phyloP scores from a whole-genome alignment of 2,888 invertebrate species.

The Microctonus hyperodae region DNA sequence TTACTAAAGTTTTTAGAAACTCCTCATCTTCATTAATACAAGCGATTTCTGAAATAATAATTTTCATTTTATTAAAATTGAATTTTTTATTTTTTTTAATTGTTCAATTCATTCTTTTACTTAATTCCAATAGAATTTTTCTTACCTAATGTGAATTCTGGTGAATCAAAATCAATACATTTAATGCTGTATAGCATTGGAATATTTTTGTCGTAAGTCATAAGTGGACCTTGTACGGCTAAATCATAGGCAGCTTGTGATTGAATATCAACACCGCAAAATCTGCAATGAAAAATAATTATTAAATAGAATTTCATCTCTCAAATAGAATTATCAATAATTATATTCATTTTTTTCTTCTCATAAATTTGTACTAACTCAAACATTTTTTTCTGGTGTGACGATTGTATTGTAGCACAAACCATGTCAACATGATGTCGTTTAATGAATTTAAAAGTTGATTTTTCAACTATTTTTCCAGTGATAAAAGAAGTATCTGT shows the following conservation, averaged over 20 bases:
- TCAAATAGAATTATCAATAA: slow-evolving; percentile 15
- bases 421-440: slow-evolving; percentile 75
- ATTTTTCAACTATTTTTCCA: slow-evolving; percentile 75
- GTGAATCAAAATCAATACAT: slow-evolving; percentile 81
- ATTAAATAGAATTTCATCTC: slow-evolving; percentile 10
- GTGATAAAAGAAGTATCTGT: slow-evolving; percentile 77
- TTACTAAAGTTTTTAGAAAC: slow-evolving; percentile 79
- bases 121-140: slow-evolving; percentile 14
- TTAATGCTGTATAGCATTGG: slow-evolving; percentile 88
- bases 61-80: slow-evolving; percentile 22
- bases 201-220: slow-evolving; percentile 74
- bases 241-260: slow-evolving; percentile 91
- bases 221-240: slow-evolving; percentile 80
- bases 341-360: slow-evolving; percentile 12
- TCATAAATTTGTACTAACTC: slow-evolving; percentile 67
- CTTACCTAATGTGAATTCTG: slow-evolving; percentile 84
- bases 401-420: slow-evolving; percentile 81
- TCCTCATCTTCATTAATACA: slow-evolving; percentile 84
- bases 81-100: neutral
- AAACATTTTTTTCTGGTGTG: slow-evolving; percentile 87
- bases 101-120: no score
- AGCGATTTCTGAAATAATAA: slow-evolving; percentile 77
- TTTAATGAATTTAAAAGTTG: slow-evolving; percentile 76
- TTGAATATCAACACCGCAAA: slow-evolving; percentile 81
- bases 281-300: slow-evolving; percentile 59